These are phyloP conservation scores for Melanotaenia boesemani DNA, from an alignment of 2,797 vertebrate genomes.

Conservation along the genomic window DNA sequence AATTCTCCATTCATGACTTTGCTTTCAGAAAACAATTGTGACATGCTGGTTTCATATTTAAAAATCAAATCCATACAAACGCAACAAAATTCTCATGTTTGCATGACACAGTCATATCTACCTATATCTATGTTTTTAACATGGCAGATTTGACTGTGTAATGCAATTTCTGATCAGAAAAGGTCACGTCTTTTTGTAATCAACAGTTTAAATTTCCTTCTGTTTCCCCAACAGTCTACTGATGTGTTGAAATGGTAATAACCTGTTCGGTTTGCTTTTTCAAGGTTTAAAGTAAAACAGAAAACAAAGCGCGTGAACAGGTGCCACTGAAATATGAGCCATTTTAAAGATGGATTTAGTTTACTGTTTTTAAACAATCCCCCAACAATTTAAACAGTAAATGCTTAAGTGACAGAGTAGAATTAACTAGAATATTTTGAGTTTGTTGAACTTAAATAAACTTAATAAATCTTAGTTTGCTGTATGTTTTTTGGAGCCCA, in stretches of 20 bases:
- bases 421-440: no score
- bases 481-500: no score
- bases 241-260: conserved; percentile 5
- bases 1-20: background rate
- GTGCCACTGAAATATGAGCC: conserved; percentile 53
- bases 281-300: conserved; percentile 16
- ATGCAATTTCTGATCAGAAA: background rate
- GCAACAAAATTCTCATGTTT: background rate
- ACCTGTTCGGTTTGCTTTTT: conserved; percentile 39
- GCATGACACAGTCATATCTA: background rate
- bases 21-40: background rate
- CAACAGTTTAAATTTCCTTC: background rate
- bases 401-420: no score
- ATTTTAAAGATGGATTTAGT: background rate
- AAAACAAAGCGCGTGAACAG: conserved; percentile 34
- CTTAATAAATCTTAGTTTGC: no score
- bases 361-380: no score
- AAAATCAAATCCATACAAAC: background rate
- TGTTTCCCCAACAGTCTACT: conserved; percentile 23
- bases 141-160: no score
- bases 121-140: background rate
- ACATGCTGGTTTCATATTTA: background rate
- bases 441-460: no score
- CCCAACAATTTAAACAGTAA: no score
- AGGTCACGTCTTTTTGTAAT: background rate